Base-by-base conservation (phyloP, 2,113 vertebrate species). In the Tragulus kanchil region DNA sequence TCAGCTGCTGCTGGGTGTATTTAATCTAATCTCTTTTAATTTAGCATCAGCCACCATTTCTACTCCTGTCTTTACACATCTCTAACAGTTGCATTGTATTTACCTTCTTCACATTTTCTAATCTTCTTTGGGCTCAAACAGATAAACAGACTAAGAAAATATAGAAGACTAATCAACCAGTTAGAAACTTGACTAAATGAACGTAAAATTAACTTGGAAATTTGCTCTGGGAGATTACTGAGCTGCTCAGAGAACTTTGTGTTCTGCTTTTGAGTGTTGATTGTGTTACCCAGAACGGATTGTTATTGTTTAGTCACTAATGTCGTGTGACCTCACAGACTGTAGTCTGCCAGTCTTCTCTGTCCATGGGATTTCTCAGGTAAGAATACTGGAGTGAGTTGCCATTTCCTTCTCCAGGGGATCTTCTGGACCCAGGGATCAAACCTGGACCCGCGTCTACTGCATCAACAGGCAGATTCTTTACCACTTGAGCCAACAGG, bases 281-380 rank as follows among this genome's bases (percentile, higher is more conserved):
- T 36, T 52, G 0, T 5, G 3, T 19, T 58, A 4, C 10, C 6
- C 4, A 36, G 21, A 71, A 15, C 9, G 3, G 6, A n/a, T 12
- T 45, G 69, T 6, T 69, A 4, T 3, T 36, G 16, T 69, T 45
- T 45, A 73, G 21, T 25, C 21, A 0, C 11, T 73, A 14, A 73
- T 45, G 14, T 73, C 69, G 0, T 14, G 69, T 23, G 69, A 23
- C 5, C 69, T 3, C 69, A 45, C 7, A 21, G 36, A 73, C 36
- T 71, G 11, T 25, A 73, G 10, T 73, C 36, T 36, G 45, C 36
- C 69, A 25, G 21, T 36, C 36, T 25, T 36, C 36, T 10, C 11
- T 3, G 0, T 45, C 21, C 42, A 7, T 14, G 69, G 69, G 13
- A 73, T 45, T 73, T 42, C 45, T 42, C 69, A 45, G 42, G 42